A percentile compares a stretch with the other conserved stretches of the same genome.
phyloP scores from a whole-genome alignment of 1,140 invertebrate genomes.

The Drosophila mojavensis region DNA sequence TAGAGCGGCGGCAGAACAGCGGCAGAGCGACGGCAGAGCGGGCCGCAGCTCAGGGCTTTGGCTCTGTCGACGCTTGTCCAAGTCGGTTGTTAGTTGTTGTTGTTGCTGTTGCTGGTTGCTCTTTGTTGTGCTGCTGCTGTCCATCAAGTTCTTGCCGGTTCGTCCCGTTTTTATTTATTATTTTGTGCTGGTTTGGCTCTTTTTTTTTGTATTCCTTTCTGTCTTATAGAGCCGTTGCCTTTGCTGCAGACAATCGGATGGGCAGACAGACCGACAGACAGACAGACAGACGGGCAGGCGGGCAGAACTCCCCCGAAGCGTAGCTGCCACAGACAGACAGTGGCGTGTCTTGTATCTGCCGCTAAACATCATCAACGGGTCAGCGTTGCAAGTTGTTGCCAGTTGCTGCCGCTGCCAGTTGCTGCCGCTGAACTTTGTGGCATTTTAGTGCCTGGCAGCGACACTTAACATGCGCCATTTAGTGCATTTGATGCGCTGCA shows the following conservation, averaged over 20 bases:
- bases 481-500: slow-evolving; percentile 61
- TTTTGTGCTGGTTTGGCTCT: slow-evolving; percentile 6
- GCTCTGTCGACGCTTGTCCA: slow-evolving; percentile 50
- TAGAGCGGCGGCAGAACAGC: neutral
- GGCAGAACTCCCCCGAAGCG: slow-evolving; percentile 36
- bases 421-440: too few species aligned
- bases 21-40: neutral
- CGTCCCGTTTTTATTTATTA: slow-evolving; percentile 42
- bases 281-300: slow-evolving; percentile 18
- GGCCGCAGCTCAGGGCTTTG: slow-evolving; percentile 20
- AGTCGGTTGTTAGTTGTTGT: slow-evolving; percentile 22
- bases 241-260: neutral
- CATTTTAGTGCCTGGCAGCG: slow-evolving; percentile 73
- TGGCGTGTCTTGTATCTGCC: slow-evolving; percentile 64
- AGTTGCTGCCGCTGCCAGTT: too few species aligned
- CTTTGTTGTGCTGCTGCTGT: slow-evolving; percentile 49
- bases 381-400: slow-evolving; percentile 24
- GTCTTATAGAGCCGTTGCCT: slow-evolving; percentile 32
- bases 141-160: slow-evolving; percentile 51
- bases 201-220: slow-evolving; percentile 7
- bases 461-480: slow-evolving; percentile 80
- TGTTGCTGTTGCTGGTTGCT: slow-evolving; percentile 29
- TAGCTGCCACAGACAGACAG: slow-evolving; percentile 36
- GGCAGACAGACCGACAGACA: neutral
- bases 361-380: slow-evolving; percentile 66